Evolutionary conservation across 2,888 invertebrate species (phyloP).

Genomic region (Drosophila subsilvestris): DNA sequence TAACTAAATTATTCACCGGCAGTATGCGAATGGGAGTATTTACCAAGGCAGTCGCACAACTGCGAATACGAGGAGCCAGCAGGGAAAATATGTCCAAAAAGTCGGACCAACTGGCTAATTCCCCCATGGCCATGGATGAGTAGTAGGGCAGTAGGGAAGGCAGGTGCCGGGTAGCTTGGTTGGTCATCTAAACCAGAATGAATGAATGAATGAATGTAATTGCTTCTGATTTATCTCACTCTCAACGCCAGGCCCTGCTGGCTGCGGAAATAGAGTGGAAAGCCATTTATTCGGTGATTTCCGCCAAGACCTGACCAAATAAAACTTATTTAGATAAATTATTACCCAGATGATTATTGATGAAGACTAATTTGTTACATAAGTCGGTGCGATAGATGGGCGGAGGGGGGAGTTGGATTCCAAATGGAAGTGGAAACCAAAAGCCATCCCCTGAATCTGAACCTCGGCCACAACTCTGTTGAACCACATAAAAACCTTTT

Average conservation of each 20-base stretch:
- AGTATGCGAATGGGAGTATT: conserved; percentile 29
- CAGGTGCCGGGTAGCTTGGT: neutral
- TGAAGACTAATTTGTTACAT: conserved; percentile 56
- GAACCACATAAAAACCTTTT: conserved; percentile 12
- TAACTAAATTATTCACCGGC: conserved; percentile 64
- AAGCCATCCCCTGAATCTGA: neutral
- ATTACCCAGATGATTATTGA: conserved; percentile 60
- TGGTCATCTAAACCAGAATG: conserved; percentile 57
- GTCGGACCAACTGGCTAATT: conserved; percentile 20
- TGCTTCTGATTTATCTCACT: conserved; percentile 73
- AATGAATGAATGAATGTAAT: conserved; percentile 75
- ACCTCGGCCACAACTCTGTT: conserved; percentile 5
- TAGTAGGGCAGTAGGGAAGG: neutral
- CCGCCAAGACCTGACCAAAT: conserved; percentile 53
- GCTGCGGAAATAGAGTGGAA: conserved; percentile 28
- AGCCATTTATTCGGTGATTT: conserved; percentile 64
- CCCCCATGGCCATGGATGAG: conserved; percentile 12
- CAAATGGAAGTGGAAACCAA: neutral
- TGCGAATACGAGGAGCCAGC: conserved; percentile 3
- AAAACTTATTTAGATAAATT: conserved; percentile 71
- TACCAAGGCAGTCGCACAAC: conserved; percentile 36
- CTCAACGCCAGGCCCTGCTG: conserved; percentile 53
- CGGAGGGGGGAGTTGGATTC: neutral
- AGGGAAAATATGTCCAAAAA: conserved; percentile 17
- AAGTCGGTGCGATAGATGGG: conserved; percentile 1